These are phyloP conservation scores for Paratilapia polleni DNA, from an alignment of 2,113 vertebrate species.

Conservation along the genomic window DNA sequence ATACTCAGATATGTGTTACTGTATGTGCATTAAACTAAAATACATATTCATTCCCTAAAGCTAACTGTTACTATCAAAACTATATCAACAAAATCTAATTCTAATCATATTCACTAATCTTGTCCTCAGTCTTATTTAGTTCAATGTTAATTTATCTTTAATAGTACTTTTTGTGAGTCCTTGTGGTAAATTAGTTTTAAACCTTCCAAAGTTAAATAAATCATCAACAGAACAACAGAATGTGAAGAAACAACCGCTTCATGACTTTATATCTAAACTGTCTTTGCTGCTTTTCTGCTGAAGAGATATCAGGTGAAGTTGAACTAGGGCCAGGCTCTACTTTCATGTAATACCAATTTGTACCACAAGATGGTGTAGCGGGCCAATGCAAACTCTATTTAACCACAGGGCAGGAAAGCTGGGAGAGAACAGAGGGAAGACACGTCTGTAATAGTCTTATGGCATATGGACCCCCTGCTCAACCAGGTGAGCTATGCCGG, in stretches of 20 bases:
- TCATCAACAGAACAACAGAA: rapidly evolving
- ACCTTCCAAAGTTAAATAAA: not conserved
- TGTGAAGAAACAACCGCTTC: not conserved
- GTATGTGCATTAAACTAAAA: not conserved
- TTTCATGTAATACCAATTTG: too few species aligned
- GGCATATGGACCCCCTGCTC: too few species aligned
- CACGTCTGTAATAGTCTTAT: too few species aligned
- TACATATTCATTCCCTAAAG: not conserved
- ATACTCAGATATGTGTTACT: not conserved
- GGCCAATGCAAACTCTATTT: not conserved
- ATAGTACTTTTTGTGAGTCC: rapidly evolving
- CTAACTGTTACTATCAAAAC: not conserved
- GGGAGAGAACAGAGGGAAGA: too few species aligned
- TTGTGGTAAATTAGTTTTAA: not conserved
- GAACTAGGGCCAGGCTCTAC: too few species aligned
- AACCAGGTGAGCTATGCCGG: too few species aligned
- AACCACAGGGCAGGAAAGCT: too few species aligned
- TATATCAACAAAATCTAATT: not conserved
- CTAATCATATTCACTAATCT: not conserved
- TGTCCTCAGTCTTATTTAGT: not conserved
- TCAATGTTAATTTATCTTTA: rapidly evolving
- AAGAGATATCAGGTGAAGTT: too few species aligned
- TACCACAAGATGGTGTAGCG: not conserved
- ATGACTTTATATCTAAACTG: too few species aligned
- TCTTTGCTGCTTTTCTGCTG: too few species aligned